Conservation (phyloP, 2,113 vertebrate genomes). For the Eptesicus fuscus region DNA sequence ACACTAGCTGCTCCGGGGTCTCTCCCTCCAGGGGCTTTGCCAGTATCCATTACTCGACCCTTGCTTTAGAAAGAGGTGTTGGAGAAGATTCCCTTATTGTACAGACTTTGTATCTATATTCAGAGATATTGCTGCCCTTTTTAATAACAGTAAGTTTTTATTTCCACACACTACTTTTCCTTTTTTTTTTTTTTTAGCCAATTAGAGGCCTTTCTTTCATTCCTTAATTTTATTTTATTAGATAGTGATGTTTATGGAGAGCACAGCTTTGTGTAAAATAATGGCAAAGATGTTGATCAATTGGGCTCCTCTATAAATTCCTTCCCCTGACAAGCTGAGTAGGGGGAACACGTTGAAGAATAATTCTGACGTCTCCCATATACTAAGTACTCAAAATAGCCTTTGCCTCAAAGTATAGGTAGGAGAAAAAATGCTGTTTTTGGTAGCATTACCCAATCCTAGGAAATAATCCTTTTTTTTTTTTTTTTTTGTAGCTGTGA, state of each 20-base stretch:
- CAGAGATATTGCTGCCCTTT: neutral
- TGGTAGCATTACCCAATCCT: neutral
- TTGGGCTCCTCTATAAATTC: neutral
- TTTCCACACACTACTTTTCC: neutral
- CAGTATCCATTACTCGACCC: neutral
- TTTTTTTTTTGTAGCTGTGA: neutral
- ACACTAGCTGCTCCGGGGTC: accelerated
- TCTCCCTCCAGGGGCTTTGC: neutral
- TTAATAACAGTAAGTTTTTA: neutral
- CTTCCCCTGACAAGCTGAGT: neutral
- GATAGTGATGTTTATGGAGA: neutral
- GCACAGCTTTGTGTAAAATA: neutral
- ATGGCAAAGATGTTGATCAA: neutral
- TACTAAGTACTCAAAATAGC: neutral
- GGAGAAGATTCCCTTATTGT: neutral
- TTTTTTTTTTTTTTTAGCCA: neutral
- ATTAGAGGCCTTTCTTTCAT: neutral
- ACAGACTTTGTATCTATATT: neutral
- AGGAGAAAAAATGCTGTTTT: neutral
- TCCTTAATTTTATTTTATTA: neutral
- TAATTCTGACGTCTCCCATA: neutral
- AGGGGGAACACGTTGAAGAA: neutral
- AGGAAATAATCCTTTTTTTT: accelerated
- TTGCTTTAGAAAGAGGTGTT: neutral
- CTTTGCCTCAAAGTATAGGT: neutral